Conservation (phyloP, 2,797 vertebrate genomes). For the Geotrypetes seraphini region DNA sequence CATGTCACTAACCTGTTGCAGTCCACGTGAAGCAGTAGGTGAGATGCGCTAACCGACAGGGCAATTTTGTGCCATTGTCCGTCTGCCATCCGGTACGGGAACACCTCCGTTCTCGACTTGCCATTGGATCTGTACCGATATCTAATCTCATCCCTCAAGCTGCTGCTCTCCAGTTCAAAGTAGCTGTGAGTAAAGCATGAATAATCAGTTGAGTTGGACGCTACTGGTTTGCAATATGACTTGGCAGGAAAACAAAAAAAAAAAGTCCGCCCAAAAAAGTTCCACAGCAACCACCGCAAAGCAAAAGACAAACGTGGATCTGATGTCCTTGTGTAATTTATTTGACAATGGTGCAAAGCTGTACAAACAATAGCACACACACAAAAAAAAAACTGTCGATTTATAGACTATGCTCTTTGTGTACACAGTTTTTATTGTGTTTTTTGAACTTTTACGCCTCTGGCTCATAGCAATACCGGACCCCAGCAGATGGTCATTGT, state of each 20-base stretch:
- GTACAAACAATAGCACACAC: too few relatives aligned
- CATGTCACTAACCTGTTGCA: constrained; percentile 75
- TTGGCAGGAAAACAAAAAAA: not conserved
- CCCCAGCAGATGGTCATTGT: too few relatives aligned
- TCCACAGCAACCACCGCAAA: too few relatives aligned
- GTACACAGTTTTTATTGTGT: too few relatives aligned
- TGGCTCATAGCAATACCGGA: too few relatives aligned
- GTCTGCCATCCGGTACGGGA: constrained; percentile 84
- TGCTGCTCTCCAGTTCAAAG: constrained; percentile 92
- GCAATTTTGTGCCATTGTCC: constrained; percentile 87
- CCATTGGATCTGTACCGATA: constrained; percentile 81
- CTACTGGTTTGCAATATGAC: not conserved
- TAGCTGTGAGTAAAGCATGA: constrained; percentile 56
- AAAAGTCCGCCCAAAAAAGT: too few relatives aligned
- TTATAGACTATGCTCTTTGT: too few relatives aligned
- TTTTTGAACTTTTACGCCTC: too few relatives aligned
- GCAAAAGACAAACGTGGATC: too few relatives aligned
- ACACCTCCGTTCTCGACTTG: constrained; percentile 73
- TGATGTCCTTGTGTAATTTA: too few relatives aligned
- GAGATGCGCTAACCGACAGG: constrained; percentile 74
- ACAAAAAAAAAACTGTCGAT: too few relatives aligned
- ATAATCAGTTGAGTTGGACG: not conserved
- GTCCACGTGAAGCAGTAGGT: constrained; percentile 81
- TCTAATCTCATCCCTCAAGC: constrained; percentile 80
- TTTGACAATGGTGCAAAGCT: too few relatives aligned